phyloP scores from a whole-genome alignment of 2,113 vertebrate genomes.

The Cyprinodon brontotheroides region DNA sequence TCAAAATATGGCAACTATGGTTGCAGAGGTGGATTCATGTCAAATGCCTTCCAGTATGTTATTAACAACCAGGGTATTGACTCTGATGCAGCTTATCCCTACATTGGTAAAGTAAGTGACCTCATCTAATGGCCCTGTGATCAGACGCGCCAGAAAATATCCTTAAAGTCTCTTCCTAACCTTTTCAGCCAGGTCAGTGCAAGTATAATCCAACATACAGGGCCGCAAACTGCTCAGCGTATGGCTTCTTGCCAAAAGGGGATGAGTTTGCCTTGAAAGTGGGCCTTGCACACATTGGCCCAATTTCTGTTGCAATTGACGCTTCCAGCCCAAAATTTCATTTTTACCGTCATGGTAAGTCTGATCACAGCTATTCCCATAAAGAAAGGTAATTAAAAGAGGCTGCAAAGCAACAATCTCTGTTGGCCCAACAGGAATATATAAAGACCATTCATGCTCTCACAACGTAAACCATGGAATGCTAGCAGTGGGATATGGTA shows the following conservation, averaged over 20 bases:
- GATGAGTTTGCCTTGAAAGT: constrained; percentile 76
- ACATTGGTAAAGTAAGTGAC: constrained; percentile 39
- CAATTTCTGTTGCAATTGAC: constrained; percentile 85
- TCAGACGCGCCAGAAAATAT: too few species aligned
- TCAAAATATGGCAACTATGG: constrained; percentile 61
- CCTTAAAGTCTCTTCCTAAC: not conserved
- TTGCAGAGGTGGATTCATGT: constrained; percentile 70
- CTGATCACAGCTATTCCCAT: too few species aligned
- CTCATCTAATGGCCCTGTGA: too few species aligned
- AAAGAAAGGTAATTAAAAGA: too few species aligned
- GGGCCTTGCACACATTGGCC: constrained; percentile 80
- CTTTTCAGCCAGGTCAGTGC: constrained; percentile 75
- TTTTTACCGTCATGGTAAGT: constrained; percentile 83
- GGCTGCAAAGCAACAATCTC: too few species aligned
- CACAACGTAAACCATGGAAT: constrained; percentile 81
- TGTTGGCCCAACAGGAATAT: constrained; percentile 77
- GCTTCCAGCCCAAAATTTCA: constrained; percentile 78
- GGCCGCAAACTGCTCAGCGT: constrained; percentile 82
- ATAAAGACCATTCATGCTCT: constrained; percentile 78
- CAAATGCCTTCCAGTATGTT: constrained; percentile 67
- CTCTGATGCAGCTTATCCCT: constrained; percentile 69
- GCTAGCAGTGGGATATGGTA: constrained; percentile 83
- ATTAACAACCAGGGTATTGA: constrained; percentile 67
- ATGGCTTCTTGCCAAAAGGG: constrained; percentile 60
- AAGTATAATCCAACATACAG: constrained; percentile 66